Conservation (phyloP, 2,888 invertebrate species). For the Tuberolachnus salignus region DNA sequence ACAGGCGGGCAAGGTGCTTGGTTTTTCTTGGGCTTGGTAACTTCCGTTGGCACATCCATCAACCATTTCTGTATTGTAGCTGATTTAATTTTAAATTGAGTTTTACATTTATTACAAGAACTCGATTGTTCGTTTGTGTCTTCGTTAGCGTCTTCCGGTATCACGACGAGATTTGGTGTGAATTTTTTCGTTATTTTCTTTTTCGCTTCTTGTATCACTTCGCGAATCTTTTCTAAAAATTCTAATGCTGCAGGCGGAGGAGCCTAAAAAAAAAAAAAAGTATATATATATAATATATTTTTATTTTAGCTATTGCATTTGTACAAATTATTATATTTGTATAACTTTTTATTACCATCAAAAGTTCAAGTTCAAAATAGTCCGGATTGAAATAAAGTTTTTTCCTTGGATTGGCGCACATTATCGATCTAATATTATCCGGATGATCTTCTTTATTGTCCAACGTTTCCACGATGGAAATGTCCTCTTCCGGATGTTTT, state of each 20-base stretch:
- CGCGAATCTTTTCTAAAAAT: conserved; percentile 85
- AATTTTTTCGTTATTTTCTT: conserved; percentile 86
- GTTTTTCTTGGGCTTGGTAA: conserved; percentile 27
- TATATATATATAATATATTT: too few relatives aligned
- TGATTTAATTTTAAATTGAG: conserved; percentile 41
- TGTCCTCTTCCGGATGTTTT: conserved; percentile 81
- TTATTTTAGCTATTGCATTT: not conserved
- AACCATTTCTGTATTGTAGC: conserved; percentile 51
- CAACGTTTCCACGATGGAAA: conserved; percentile 81
- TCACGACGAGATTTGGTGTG: conserved; percentile 77
- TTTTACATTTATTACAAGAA: conserved; percentile 46
- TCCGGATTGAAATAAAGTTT: conserved; percentile 90
- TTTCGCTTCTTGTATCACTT: conserved; percentile 87
- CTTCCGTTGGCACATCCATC: conserved; percentile 41
- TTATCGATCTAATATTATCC: conserved; percentile 66
- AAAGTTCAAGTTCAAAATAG: conserved; percentile 85
- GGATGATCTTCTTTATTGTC: conserved; percentile 71
- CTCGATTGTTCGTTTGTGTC: conserved; percentile 66
- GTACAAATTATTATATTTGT: not conserved
- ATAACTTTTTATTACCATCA: conserved; percentile 68
- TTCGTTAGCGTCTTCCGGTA: conserved; percentile 77
- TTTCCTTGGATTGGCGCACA: conserved; percentile 71
- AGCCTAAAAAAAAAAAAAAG: conserved; percentile 73
- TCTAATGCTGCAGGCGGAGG: conserved; percentile 90
- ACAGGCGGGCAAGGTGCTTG: conserved; percentile 8